Conservation (phyloP, 30 jellyfish, hydroid and myxozoan genomes). For the Hydra vulgaris region DNA sequence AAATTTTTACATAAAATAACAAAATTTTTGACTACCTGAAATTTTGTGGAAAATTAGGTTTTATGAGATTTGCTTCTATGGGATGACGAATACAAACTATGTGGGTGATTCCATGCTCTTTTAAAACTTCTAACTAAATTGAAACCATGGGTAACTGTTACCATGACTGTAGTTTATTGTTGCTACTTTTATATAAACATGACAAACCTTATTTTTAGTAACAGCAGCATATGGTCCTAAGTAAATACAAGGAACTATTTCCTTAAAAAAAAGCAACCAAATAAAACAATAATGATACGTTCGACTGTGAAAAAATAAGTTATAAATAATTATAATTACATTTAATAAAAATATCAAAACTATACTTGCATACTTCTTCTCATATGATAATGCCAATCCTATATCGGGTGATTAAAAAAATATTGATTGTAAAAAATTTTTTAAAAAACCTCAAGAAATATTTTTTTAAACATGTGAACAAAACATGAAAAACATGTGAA, state of each 20-base stretch:
- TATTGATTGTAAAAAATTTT: no score
- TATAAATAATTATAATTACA: background rate
- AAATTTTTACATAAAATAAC: no score
- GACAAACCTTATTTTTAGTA: conserved; percentile 40
- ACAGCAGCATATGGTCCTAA: conserved; percentile 86
- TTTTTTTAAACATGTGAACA: no score
- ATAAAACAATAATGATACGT: no score
- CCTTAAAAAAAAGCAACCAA: conserved; percentile 24
- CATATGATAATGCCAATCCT: conserved; percentile 71
- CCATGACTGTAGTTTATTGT: no score
- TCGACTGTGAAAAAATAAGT: no score
- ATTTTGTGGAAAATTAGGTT: conserved; percentile 59
- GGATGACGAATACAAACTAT: conserved; percentile 89
- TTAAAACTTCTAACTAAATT: conserved; percentile 33
- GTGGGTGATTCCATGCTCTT: conserved; percentile 50
- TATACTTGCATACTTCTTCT: conserved; percentile 66
- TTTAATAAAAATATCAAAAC: background rate
- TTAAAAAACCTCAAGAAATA: no score
- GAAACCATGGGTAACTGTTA: no score
- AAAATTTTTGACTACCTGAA: conserved; percentile 31
- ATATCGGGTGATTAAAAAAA: no score
- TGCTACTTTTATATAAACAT: background rate
- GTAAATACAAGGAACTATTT: conserved; percentile 55
- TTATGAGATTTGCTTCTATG: conserved; percentile 48
- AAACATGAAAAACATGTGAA: no score